These are phyloP conservation scores for Idaea dimidiata DNA, from an alignment of 2,888 invertebrate species.

Conservation along the genomic window DNA sequence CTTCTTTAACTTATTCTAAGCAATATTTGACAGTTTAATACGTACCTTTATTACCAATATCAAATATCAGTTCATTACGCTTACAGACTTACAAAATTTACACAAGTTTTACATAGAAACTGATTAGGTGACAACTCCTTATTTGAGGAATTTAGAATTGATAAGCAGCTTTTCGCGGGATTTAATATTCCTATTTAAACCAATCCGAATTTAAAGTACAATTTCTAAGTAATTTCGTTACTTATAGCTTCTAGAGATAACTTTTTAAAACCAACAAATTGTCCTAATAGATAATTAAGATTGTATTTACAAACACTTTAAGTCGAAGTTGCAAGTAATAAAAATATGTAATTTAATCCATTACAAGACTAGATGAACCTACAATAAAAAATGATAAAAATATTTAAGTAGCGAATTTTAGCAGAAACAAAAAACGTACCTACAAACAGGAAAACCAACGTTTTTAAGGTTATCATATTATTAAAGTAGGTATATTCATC, in stretches of 20 bases:
- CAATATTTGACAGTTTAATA: too few relatives aligned
- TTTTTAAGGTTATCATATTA: constrained; percentile 46
- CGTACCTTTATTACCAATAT: too few relatives aligned
- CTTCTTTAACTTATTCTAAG: too few relatives aligned
- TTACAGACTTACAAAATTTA: too few relatives aligned
- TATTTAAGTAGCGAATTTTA: constrained; percentile 9
- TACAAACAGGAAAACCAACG: background rate
- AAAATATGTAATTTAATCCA: background rate
- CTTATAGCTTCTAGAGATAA: background rate
- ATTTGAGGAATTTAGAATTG: too few relatives aligned
- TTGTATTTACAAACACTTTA: background rate
- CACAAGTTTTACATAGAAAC: too few relatives aligned
- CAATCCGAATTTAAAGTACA: too few relatives aligned
- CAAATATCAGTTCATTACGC: too few relatives aligned
- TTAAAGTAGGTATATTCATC: constrained; percentile 49
- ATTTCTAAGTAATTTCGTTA: too few relatives aligned
- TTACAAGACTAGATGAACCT: background rate
- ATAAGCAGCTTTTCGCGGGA: too few relatives aligned
- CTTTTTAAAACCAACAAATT: background rate
- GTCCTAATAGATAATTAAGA: background rate
- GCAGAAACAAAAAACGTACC: constrained; percentile 30
- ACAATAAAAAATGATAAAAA: background rate
- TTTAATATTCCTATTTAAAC: too few relatives aligned
- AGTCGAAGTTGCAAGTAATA: background rate
- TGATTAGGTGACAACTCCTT: too few relatives aligned